These are phyloP conservation scores for Eulemur coronatus DNA, from an alignment of 2,797 vertebrate species.

Conservation along the genomic window DNA sequence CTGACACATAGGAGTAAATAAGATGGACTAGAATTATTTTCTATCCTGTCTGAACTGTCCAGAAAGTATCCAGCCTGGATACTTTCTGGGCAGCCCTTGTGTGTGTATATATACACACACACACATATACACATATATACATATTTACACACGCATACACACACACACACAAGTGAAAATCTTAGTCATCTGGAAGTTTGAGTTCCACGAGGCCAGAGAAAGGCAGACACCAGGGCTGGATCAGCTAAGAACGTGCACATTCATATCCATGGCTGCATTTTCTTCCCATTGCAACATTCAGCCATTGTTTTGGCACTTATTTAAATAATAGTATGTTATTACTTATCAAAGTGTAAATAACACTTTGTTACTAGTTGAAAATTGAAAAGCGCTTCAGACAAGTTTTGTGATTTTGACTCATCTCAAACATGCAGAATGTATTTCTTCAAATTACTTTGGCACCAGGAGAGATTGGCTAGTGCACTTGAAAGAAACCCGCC, in stretches of 20 bases:
- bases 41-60: neutral
- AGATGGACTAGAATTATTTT: conserved; percentile 30
- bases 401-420: neutral
- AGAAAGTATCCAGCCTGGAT: no score
- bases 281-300: neutral
- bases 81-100: no score
- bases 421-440: neutral
- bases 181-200: neutral
- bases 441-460: conserved; percentile 15
- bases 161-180: neutral
- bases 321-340: neutral
- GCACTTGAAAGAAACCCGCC: neutral
- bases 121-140: neutral
- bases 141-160: neutral
- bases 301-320: neutral
- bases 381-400: neutral
- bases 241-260: neutral
- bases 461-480: neutral
- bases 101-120: no score
- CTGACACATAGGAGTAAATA: conserved; percentile 23
- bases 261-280: neutral
- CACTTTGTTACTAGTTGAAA: neutral
- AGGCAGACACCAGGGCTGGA: neutral
- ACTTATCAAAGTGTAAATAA: neutral
- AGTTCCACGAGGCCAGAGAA: neutral